Percentiles rank a stretch among this genome's conserved stretches.
Evolutionary conservation across 2,797 vertebrate genomes (phyloP).

Genomic region (Notamacropus eugenii): DNA sequence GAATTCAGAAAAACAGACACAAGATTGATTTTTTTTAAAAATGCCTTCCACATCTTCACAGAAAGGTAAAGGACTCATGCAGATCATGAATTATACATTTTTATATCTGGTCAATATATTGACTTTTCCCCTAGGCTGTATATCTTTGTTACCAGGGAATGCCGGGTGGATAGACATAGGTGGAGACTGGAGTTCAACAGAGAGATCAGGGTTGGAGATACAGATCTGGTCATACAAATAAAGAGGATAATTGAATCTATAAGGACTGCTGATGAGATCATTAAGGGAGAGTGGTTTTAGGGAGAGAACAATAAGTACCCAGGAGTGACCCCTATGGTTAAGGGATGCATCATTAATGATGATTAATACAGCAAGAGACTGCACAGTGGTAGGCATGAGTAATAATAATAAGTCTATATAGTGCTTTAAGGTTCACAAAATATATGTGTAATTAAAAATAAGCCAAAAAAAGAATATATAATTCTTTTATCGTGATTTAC

Average conservation of each 20-base stretch:
- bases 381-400: too few species aligned
- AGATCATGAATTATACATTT: neutral
- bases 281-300: too few species aligned
- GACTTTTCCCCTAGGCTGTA: neutral
- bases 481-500: too few species aligned
- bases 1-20: neutral
- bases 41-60: neutral
- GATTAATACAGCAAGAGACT: too few species aligned
- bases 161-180: neutral
- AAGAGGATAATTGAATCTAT: neutral
- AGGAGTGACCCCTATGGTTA: too few species aligned
- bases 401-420: too few species aligned
- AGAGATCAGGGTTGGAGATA: neutral
- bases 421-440: too few species aligned
- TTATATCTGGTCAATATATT: neutral
- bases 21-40: neutral
- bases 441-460: too few species aligned
- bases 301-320: too few species aligned
- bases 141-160: neutral
- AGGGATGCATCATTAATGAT: too few species aligned
- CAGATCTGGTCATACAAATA: neutral
- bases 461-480: too few species aligned
- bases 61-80: neutral
- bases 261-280: neutral
- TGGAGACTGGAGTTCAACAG: neutral